phyloP scores from a whole-genome alignment of 2,888 invertebrate species.

The Chrysopilus asiliformis region DNA sequence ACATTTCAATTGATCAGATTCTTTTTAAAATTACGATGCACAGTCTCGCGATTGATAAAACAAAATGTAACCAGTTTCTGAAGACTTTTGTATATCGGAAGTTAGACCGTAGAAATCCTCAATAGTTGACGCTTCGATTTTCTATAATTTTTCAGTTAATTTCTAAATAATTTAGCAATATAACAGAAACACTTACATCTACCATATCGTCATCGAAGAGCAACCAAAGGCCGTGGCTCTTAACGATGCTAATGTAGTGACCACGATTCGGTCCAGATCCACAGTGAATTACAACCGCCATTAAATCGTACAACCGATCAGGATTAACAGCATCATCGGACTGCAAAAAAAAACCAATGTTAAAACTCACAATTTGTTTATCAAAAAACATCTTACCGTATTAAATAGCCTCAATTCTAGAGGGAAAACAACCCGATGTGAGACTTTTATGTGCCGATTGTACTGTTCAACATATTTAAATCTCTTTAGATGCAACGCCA shows the following conservation, averaged over 20 bases:
- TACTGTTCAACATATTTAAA: constrained; percentile 98
- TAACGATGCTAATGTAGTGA: constrained; percentile 99
- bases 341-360: constrained; percentile 44
- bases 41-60: constrained; percentile 95
- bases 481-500: constrained; percentile 94
- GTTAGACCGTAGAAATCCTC: constrained; percentile 99
- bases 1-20: too few relatives aligned
- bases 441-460: constrained; percentile 96
- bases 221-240: constrained; percentile 98
- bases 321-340: constrained; percentile 98
- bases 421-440: constrained; percentile 97
- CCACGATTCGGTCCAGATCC: constrained; percentile 98
- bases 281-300: constrained; percentile 99
- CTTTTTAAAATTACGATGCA: constrained; percentile 30
- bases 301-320: constrained; percentile 94
- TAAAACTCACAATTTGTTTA: too few relatives aligned
- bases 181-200: constrained; percentile 60
- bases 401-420: constrained; percentile 94
- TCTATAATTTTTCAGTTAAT: constrained; percentile 47
- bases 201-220: constrained; percentile 99
- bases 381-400: constrained; percentile 47
- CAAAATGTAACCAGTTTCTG: constrained; percentile 98
- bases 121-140: constrained; percentile 97
- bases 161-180: constrained; percentile 7
- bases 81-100: constrained; percentile 96